Evolutionary conservation across 2,888 invertebrate genomes (phyloP).

Genomic region (Chesias legatella): DNA sequence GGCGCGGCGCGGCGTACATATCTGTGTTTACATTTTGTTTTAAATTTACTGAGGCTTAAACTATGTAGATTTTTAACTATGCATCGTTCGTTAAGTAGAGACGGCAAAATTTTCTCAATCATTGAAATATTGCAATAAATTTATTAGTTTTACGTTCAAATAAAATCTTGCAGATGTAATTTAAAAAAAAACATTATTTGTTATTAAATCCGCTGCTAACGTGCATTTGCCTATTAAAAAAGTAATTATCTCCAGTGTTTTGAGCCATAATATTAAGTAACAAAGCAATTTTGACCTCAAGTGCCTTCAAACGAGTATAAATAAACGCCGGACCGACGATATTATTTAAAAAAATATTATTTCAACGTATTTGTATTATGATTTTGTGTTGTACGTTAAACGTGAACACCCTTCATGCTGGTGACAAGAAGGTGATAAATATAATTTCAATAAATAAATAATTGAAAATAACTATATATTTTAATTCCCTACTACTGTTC

Average conservation of each 20-base stretch:
- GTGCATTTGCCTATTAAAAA: too few relatives aligned
- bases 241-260: too few relatives aligned
- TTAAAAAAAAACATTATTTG: too few relatives aligned
- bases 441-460: slow-evolving; percentile 65
- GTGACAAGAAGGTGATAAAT: slow-evolving; percentile 73
- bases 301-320: slow-evolving; percentile 75
- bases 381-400: slow-evolving; percentile 75
- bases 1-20: too few relatives aligned
- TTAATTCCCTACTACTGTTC: slow-evolving; percentile 31
- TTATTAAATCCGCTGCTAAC: too few relatives aligned
- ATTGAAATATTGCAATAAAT: too few relatives aligned
- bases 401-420: slow-evolving; percentile 76
- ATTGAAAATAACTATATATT: slow-evolving; percentile 48
- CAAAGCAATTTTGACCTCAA: slow-evolving; percentile 66
- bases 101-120: too few relatives aligned
- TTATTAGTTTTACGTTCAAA: too few relatives aligned
- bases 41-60: slow-evolving; percentile 14
- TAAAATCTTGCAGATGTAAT: too few relatives aligned
- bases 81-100: slow-evolving; percentile 1
- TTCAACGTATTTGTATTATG: slow-evolving; percentile 55
- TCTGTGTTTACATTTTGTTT: slow-evolving; percentile 29
- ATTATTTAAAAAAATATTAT: slow-evolving; percentile 35
- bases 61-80: slow-evolving; percentile 12
- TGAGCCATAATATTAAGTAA: slow-evolving; percentile 25
- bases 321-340: slow-evolving; percentile 50